These are phyloP conservation scores for Dromas ardeola DNA, from an alignment of 2,113 vertebrate genomes.

Conservation along the genomic window DNA sequence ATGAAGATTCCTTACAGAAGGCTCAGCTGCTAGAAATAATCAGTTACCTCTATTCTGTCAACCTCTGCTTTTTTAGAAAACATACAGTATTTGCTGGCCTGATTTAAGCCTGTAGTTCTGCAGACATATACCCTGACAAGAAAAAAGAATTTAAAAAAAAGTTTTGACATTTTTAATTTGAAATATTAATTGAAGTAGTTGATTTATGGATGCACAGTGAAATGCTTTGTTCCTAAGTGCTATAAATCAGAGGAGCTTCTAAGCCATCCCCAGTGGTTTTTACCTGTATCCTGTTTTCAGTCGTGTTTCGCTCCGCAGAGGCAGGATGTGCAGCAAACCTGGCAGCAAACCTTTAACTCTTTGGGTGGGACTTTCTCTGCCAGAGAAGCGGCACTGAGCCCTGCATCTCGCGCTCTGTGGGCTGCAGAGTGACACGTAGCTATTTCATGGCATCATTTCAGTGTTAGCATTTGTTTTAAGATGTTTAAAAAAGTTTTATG, in stretches of 20 bases:
- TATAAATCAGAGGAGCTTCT: not conserved
- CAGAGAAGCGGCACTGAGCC: not conserved
- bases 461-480: not conserved
- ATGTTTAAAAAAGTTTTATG: not conserved
- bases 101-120: not conserved
- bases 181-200: not conserved
- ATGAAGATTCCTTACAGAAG: not conserved
- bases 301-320: slow-evolving; percentile 17
- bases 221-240: not conserved
- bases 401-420: not conserved
- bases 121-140: not conserved
- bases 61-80: not conserved
- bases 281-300: slow-evolving; percentile 64
- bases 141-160: not conserved
- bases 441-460: not conserved
- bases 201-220: not conserved
- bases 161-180: not conserved
- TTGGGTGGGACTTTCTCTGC: slow-evolving; percentile 2
- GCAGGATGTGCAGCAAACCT: slow-evolving; percentile 51
- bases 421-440: not conserved
- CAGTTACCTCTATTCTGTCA: not conserved
- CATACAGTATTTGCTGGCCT: not conserved
- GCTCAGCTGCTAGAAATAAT: not conserved
- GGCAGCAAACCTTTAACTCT: slow-evolving; percentile 28
- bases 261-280: not conserved